Percentiles rank a stretch among this genome's conserved stretches.
Evolutionary conservation across 2,888 invertebrate species (phyloP).

Genomic region (Ophioninae sp.): DNA sequence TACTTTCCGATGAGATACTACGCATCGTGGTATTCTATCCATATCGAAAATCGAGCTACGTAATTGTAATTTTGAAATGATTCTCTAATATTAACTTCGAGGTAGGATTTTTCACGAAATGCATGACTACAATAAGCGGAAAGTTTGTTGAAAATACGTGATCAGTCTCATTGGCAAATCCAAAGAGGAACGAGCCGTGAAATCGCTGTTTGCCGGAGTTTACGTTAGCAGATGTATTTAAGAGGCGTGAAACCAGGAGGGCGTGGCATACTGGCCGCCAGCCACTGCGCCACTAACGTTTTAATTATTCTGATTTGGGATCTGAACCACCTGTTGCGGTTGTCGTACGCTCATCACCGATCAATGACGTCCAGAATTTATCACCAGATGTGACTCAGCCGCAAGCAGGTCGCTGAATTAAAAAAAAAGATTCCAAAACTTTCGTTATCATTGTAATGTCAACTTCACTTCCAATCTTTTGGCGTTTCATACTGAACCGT

Average conservation of each 20-base stretch:
- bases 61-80: no score
- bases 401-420: constrained; percentile 17
- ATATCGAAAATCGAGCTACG: no score
- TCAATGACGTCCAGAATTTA: constrained; percentile 17
- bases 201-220: constrained; percentile 78
- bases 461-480: neutral
- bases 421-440: neutral
- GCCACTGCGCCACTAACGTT: constrained; percentile 41
- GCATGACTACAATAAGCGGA: no score
- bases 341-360: constrained; percentile 49
- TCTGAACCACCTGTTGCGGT: constrained; percentile 38
- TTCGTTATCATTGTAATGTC: neutral
- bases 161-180: neutral
- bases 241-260: constrained; percentile 76
- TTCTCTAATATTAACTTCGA: no score
- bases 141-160: no score
- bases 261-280: constrained; percentile 69
- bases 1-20: no score
- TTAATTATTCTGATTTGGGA: constrained; percentile 35
- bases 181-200: constrained; percentile 72
- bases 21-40: no score
- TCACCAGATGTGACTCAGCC: constrained; percentile 22
- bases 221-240: constrained; percentile 74
- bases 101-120: no score
- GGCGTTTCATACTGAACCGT: neutral